phyloP scores from a whole-genome alignment of 2,888 invertebrate species.

The Caenorhabditis sulstoni region DNA sequence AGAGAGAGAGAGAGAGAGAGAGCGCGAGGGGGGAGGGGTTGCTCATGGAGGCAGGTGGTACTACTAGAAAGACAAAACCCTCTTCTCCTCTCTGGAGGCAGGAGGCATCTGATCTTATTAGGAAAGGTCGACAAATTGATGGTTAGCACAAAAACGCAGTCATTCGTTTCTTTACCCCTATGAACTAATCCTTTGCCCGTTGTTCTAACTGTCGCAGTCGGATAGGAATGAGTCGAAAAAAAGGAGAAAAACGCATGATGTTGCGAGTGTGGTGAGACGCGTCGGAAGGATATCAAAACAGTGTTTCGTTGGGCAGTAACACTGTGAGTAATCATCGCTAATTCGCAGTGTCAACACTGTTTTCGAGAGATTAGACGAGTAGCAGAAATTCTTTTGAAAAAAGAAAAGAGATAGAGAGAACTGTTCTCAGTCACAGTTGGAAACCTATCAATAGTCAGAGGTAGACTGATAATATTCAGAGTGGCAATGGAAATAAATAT shows the following conservation, averaged over 20 bases:
- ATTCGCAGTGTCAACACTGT: slow-evolving; percentile 47
- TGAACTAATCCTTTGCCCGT: slow-evolving; percentile 25
- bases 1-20: not conserved
- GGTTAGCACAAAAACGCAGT: slow-evolving; percentile 10
- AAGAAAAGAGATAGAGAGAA: not conserved
- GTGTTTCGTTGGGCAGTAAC: slow-evolving; percentile 25
- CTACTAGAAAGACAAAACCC: slow-evolving; percentile 29
- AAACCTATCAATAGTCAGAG: slow-evolving; percentile 1
- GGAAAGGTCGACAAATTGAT: slow-evolving; percentile 34
- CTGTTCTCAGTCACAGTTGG: too few species aligned
- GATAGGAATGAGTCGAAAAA: slow-evolving; percentile 21
- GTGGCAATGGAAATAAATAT: slow-evolving; percentile 18
- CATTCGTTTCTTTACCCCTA: slow-evolving; percentile 12
- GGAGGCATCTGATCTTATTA: slow-evolving; percentile 49
- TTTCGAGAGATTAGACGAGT: slow-evolving; percentile 31
- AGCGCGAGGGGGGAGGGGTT: slow-evolving; percentile 6
- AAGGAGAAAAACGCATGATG: slow-evolving; percentile 22
- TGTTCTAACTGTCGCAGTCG: slow-evolving; percentile 4
- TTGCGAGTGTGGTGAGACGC: slow-evolving; percentile 5
- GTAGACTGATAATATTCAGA: not conserved
- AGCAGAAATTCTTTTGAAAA: not conserved
- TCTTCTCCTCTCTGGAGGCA: too few species aligned
- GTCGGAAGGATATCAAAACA: slow-evolving; percentile 36
- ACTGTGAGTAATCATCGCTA: slow-evolving; percentile 41
- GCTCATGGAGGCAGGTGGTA: slow-evolving; percentile 55